A percentile compares a stretch with the other conserved stretches of the same genome.
These are phyloP conservation scores for Eudyptes chrysolophus DNA, from an alignment of 2,113 vertebrate genomes.

Conservation along the genomic window DNA sequence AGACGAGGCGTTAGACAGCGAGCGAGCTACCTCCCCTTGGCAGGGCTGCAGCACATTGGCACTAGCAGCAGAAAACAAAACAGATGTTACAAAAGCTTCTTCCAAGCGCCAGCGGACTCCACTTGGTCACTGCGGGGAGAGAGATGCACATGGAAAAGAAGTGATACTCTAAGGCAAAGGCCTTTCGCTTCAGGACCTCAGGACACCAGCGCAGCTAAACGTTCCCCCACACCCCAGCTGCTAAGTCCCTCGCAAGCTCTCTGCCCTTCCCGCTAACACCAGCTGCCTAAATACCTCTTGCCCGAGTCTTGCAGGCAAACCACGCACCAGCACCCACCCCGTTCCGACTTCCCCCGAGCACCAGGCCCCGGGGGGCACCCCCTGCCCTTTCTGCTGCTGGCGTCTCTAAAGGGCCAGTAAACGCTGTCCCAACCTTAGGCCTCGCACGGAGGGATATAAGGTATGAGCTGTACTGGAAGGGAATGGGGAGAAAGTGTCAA, in stretches of 20 bases:
- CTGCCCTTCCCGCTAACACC: not conserved
- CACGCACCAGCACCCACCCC: accelerated
- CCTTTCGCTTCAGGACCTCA: conserved; percentile 7
- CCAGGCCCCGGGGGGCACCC: not conserved
- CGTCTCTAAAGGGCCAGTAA: not conserved
- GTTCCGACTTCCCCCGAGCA: not conserved
- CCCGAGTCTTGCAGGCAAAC: not conserved
- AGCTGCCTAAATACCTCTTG: not conserved
- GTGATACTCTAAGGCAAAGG: conserved; percentile 50
- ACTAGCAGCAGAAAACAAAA: conserved; percentile 59
- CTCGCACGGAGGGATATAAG: conserved; percentile 46
- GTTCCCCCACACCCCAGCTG: not conserved
- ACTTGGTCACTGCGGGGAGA: conserved; percentile 58
- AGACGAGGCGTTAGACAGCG: not conserved
- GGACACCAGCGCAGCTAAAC: not conserved
- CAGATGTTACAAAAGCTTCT: conserved; percentile 63
- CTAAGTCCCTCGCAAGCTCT: not conserved
- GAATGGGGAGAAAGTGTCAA: conserved; percentile 59
- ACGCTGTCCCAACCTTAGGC: conserved; percentile 17
- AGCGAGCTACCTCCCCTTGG: conserved; percentile 19
- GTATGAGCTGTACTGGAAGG: conserved; percentile 60
- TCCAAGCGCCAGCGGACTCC: conserved; percentile 49
- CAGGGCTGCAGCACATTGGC: conserved; percentile 50
- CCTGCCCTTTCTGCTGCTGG: not conserved
- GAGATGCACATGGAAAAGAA: conserved; percentile 31